phyloP scores from a whole-genome alignment of 2,113 vertebrate species.

The Cnemophilus loriae region DNA sequence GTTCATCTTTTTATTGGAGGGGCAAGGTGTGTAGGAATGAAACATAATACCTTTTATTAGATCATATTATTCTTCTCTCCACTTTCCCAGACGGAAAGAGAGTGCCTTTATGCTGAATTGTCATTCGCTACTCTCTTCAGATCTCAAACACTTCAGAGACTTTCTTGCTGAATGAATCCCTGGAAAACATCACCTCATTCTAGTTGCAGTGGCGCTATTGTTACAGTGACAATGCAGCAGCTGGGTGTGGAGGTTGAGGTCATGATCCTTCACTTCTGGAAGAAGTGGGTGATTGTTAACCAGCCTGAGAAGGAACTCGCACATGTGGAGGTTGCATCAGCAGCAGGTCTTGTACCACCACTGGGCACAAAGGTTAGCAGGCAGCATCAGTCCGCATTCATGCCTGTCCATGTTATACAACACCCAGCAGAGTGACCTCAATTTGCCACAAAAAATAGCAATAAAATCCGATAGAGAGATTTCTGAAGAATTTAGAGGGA shows the following conservation, averaged over 20 bases:
- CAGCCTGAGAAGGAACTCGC: background rate
- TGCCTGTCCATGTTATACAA: background rate
- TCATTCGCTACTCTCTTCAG: background rate
- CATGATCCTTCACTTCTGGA: background rate
- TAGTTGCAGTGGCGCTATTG: background rate
- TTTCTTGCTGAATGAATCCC: background rate
- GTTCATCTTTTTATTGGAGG: background rate
- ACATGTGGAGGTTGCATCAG: background rate
- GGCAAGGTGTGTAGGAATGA: background rate
- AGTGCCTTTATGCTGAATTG: background rate
- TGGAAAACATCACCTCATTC: background rate
- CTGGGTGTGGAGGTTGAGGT: background rate
- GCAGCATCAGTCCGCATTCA: background rate
- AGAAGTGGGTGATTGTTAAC: background rate
- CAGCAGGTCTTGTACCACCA: background rate
- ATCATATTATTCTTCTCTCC: background rate
- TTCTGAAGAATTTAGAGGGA: background rate
- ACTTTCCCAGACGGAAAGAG: background rate
- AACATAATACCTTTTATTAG: background rate
- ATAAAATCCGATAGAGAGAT: background rate
- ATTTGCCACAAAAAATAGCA: background rate
- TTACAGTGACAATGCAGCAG: background rate
- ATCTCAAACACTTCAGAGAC: background rate
- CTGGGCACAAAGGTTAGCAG: background rate
- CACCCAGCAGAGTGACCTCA: background rate